These are phyloP conservation scores for Synchiropus splendidus DNA, from an alignment of 2,113 vertebrate genomes.

Conservation along the genomic window DNA sequence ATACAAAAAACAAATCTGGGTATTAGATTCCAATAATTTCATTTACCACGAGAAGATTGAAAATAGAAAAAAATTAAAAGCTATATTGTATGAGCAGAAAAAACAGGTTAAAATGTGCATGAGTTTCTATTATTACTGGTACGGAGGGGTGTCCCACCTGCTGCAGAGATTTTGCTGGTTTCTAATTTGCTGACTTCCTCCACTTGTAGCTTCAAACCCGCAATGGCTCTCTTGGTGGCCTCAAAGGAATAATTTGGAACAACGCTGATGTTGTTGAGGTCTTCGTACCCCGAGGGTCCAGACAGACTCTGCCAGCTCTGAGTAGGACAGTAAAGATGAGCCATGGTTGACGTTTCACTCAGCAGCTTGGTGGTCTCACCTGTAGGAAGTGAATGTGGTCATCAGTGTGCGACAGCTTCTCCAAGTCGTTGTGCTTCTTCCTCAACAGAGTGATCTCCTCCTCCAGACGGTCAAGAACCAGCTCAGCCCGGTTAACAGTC, in stretches of 20 bases:
- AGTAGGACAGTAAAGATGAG: conserved; percentile 2
- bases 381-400: conserved; percentile 73
- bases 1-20: background rate
- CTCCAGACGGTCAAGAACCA: conserved; percentile 53
- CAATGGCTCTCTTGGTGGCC: conserved; percentile 62
- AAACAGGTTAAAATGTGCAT: no score
- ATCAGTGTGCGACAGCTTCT: conserved; percentile 67
- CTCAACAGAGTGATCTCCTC: conserved; percentile 66
- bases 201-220: conserved; percentile 57
- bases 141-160: no score
- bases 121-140: no score
- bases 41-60: no score
- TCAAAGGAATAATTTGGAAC: conserved; percentile 63
- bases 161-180: conserved; percentile 53
- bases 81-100: no score
- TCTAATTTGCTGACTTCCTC: conserved; percentile 64
- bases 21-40: no score
- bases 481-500: conserved; percentile 43
- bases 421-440: conserved; percentile 64
- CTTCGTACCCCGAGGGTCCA: conserved; percentile 68
- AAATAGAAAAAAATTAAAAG: no score
- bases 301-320: conserved; percentile 69
- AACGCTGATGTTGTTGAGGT: conserved; percentile 58
- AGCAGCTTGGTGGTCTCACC: conserved; percentile 37
- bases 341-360: background rate